phyloP scores from a whole-genome alignment of 1,140 invertebrate species.

The Cotesia chilonis region DNA sequence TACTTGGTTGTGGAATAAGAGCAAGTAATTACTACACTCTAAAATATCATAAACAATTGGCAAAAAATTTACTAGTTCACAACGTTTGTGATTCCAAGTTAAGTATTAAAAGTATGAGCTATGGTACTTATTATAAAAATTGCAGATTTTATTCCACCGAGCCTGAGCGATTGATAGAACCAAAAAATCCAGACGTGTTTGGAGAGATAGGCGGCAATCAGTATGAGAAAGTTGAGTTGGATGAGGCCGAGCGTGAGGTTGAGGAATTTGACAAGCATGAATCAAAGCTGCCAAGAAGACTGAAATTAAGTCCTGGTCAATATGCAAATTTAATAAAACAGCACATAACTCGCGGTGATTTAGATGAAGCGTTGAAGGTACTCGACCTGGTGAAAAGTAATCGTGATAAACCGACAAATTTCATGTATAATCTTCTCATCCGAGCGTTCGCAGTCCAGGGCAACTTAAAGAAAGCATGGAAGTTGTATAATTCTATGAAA shows the following conservation, averaged over 20 bases:
- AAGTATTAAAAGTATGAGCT: not conserved
- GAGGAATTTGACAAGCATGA: slow-evolving; percentile 54
- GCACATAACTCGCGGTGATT: slow-evolving; percentile 69
- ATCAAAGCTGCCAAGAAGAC: slow-evolving; percentile 36
- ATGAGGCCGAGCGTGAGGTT: slow-evolving; percentile 50
- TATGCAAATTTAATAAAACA: slow-evolving; percentile 77
- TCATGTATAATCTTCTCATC: slow-evolving; percentile 84
- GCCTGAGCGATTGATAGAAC: not conserved
- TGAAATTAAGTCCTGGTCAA: slow-evolving; percentile 67
- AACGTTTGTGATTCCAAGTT: not conserved
- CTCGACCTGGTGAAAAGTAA: slow-evolving; percentile 82
- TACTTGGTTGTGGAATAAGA: not conserved
- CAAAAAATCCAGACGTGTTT: slow-evolving; percentile 53
- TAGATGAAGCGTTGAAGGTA: slow-evolving; percentile 79
- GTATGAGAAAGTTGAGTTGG: slow-evolving; percentile 49
- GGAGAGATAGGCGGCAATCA: slow-evolving; percentile 51
- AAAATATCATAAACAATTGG: slow-evolving; percentile 9
- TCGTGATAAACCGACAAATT: slow-evolving; percentile 77
- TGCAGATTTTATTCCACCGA: slow-evolving; percentile 2
- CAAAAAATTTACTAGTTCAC: not conserved
- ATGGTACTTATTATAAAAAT: not conserved
- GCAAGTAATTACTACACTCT: not conserved
- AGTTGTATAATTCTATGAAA: slow-evolving; percentile 84
- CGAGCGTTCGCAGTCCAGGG: slow-evolving; percentile 81
- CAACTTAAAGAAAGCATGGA: slow-evolving; percentile 85